phyloP scores from a whole-genome alignment of 2,888 invertebrate species.

The Synergus umbraculus region DNA sequence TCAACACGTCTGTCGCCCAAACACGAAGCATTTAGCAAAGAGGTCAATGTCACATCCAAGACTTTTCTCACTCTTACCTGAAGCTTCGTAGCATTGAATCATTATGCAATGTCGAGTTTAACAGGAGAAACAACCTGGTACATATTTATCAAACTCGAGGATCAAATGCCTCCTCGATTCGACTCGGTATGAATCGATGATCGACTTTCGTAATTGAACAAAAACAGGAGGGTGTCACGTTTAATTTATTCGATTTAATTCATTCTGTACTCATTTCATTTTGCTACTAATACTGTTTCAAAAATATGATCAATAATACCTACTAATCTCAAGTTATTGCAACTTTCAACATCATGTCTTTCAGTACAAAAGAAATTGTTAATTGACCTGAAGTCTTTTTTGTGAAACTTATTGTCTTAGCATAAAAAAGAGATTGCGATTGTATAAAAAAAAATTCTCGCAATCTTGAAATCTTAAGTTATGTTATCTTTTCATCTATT shows the following conservation, averaged over 20 bases:
- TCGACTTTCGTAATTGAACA: conserved; percentile 6
- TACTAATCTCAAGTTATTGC: neutral
- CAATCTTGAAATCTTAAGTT: no score
- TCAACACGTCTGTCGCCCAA: conserved; percentile 17
- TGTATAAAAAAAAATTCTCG: no score
- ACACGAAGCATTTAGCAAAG: conserved; percentile 39
- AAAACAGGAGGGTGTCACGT: neutral
- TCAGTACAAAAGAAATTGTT: neutral
- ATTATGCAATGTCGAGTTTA: conserved; percentile 25
- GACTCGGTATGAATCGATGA: neutral
- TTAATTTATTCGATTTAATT: neutral
- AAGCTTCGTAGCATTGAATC: conserved; percentile 9
- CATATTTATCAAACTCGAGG: conserved; percentile 20
- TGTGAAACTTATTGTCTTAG: neutral
- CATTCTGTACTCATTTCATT: neutral
- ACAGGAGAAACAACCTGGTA: conserved; percentile 23
- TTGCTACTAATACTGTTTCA: neutral
- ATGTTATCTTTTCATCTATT: no score
- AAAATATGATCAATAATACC: neutral
- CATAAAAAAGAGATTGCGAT: no score
- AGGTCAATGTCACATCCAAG: conserved; percentile 49
- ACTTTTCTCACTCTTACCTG: conserved; percentile 22
- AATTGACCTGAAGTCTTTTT: neutral
- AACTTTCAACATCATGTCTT: neutral
- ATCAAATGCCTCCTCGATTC: conserved; percentile 1